Evolutionary conservation across 2,113 vertebrate genomes (phyloP).

Genomic region (Salminus brasiliensis): DNA sequence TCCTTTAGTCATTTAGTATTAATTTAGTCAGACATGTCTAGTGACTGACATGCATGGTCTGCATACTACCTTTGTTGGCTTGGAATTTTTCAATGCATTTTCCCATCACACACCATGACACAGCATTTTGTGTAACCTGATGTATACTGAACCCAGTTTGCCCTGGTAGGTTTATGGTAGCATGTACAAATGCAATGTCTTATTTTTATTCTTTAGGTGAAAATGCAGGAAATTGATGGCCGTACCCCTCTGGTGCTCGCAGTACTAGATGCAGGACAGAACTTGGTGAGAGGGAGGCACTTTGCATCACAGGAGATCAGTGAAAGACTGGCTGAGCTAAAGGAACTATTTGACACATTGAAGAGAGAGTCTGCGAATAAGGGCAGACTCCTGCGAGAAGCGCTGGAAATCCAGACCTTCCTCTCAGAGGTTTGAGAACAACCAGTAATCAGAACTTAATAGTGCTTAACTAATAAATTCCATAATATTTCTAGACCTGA

Average conservation of each 20-base stretch:
- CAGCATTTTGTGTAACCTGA: too few relatives aligned
- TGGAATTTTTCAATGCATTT: too few relatives aligned
- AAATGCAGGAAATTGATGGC: constrained; percentile 82
- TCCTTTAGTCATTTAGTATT: too few relatives aligned
- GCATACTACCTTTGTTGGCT: too few relatives aligned
- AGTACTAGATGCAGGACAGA: constrained; percentile 81
- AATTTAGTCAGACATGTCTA: too few relatives aligned
- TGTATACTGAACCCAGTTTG: too few relatives aligned
- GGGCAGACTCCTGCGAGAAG: constrained; percentile 74
- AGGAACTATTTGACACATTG: constrained; percentile 72
- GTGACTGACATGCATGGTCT: too few relatives aligned
- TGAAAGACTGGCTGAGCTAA: constrained; percentile 77
- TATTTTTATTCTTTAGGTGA: constrained; percentile 66
- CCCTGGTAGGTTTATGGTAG: not conserved
- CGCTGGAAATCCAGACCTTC: constrained; percentile 79
- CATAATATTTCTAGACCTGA: too few relatives aligned
- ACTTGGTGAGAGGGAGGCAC: constrained; percentile 79
- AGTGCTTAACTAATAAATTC: too few relatives aligned
- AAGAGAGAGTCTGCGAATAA: constrained; percentile 71
- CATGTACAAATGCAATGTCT: not conserved
- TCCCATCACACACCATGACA: too few relatives aligned
- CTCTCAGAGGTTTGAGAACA: constrained; percentile 77
- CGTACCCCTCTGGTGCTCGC: constrained; percentile 76
- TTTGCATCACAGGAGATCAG: constrained; percentile 76
- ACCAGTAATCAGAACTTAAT: not conserved